A percentile compares a stretch with the other conserved stretches of the same genome.
These are phyloP conservation scores for Eriosoma lanigerum DNA, from an alignment of 1,140 invertebrate species.

Conservation along the genomic window DNA sequence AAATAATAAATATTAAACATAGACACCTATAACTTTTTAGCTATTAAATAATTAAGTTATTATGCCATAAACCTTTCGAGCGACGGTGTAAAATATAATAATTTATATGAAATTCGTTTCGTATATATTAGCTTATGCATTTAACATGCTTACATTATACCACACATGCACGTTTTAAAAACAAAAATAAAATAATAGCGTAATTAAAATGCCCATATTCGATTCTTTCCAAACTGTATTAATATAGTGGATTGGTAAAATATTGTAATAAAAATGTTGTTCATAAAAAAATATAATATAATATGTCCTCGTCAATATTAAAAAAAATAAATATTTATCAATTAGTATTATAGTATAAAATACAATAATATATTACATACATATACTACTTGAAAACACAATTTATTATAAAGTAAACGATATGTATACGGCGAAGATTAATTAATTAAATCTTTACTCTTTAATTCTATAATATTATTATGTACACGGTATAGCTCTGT, in stretches of 20 bases:
- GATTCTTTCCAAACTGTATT: no score
- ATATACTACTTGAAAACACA: not conserved
- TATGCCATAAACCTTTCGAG: slow-evolving; percentile 18
- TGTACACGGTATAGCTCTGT: no score
- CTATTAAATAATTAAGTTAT: slow-evolving; percentile 20
- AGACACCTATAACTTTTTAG: not conserved
- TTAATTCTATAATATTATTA: no score
- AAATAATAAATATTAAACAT: not conserved
- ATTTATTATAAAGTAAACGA: not conserved
- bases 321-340: not conserved
- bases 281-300: not conserved
- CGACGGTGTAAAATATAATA: not conserved
- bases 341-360: not conserved
- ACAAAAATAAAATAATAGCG: not conserved
- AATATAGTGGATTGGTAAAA: no score
- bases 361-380: not conserved
- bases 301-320: not conserved
- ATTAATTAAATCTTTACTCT: slow-evolving; percentile 7
- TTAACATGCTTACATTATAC: not conserved
- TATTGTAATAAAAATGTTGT: no score
- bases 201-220: not conserved
- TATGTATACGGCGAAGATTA: not conserved
- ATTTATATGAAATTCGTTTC: not conserved
- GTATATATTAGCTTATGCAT: not conserved
- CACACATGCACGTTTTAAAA: not conserved